A percentile compares a stretch with the other conserved stretches of the same genome.
These are phyloP conservation scores for Drosophila ohnishii DNA, from an alignment of 1,140 invertebrate species.

Conservation along the genomic window DNA sequence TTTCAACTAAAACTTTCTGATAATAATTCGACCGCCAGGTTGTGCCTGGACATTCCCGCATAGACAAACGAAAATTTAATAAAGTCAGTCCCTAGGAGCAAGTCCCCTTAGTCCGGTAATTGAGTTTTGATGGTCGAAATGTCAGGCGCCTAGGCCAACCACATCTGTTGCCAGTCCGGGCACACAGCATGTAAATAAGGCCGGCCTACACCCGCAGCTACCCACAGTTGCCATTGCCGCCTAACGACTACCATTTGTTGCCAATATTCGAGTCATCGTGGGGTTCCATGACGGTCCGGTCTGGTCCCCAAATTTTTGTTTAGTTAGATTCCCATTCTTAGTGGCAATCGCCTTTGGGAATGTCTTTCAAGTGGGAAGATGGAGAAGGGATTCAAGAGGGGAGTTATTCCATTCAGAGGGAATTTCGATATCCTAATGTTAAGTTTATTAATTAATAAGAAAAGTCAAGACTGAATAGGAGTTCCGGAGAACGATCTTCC, in stretches of 20 bases:
- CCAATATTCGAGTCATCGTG: conserved; percentile 36
- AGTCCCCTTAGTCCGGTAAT: conserved; percentile 37
- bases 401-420: not conserved
- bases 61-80: conserved; percentile 68
- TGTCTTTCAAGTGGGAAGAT: not conserved
- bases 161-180: conserved; percentile 40
- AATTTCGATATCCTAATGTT: not conserved
- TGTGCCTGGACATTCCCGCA: conserved; percentile 24
- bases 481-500: no score
- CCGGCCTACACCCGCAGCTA: conserved; percentile 13
- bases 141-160: conserved; percentile 33
- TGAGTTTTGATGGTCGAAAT: conserved; percentile 72
- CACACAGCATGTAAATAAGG: conserved; percentile 56
- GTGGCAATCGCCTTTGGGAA: not conserved
- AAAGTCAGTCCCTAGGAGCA: conserved; percentile 33
- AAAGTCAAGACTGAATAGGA: not conserved
- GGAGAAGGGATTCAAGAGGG: not conserved
- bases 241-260: conserved; percentile 52
- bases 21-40: conserved; percentile 68
- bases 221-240: not conserved
- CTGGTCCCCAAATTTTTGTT: not conserved
- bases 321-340: not conserved
- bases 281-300: not conserved
- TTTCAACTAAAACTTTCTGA: conserved; percentile 59
- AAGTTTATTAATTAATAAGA: not conserved